Base-by-base conservation (phyloP, 2,797 vertebrate species). In the Erethizon dorsatum region DNA sequence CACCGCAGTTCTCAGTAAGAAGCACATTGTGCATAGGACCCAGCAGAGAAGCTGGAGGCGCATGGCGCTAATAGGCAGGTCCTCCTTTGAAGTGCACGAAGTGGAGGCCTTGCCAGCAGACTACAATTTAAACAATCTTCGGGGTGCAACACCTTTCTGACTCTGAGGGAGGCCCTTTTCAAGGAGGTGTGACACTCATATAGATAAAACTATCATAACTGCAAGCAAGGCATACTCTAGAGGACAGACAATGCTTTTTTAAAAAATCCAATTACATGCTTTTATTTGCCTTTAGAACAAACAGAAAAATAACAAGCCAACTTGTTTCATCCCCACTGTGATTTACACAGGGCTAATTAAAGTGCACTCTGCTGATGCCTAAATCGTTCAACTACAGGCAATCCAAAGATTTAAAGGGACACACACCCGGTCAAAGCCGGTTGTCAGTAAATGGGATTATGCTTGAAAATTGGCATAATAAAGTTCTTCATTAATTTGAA, bases 341-440 rank as follows among this genome's bases (percentile, higher is more conserved):
- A 98, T 97, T 98, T 98, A 98, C 98, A 98, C 95, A 57, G 97
- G 98, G 98, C 98, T 98, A 98, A 98, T 98, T 98, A 98, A 98
- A 98, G 97, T 94, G 93, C 92, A 87, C 91, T 98, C 63, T 59
- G 95, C 96, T 97, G 96, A 97, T 97, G 91, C 83, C 96, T 97
- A 87, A 88, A 91, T 97, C 87, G 1, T 17, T 50, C 83, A 90
- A 94, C 80, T 88, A 7, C 59, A 94, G 95, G 95, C 94, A 91
- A 95, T 57, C 17, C 82, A 88, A 85, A 92, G 45, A 97, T 90
- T 98, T 98, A 97, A 98, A 98, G 97, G 90, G 80, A 86, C 50
- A 92, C 45, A 22, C 1, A 71, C 26, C 8, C 4, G 10, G 12
- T 90, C 86, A 28, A 52, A 83, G 41, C 47, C 33, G 18, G 18